Percentiles rank a stretch among this genome's conserved stretches.
Evolutionary conservation across 1,140 invertebrate genomes (phyloP).

Genomic region (Glomeris maerens): DNA sequence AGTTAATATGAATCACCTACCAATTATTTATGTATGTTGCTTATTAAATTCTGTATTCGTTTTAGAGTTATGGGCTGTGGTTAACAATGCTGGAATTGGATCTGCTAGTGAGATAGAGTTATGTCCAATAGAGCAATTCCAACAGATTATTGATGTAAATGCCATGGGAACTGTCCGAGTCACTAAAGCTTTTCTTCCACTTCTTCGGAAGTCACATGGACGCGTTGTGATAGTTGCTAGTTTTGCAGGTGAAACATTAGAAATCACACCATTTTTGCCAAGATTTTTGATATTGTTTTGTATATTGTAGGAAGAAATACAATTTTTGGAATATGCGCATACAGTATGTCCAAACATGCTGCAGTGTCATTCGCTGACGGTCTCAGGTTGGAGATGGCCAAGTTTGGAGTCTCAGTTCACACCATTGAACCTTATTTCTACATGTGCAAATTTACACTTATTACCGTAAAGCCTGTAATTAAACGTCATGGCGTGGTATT

Average conservation of each 20-base stretch:
- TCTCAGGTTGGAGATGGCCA: constrained; percentile 38
- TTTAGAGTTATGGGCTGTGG: constrained; percentile 16
- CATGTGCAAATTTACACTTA: too few relatives aligned
- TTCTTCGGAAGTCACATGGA: constrained; percentile 23
- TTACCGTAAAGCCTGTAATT: not conserved
- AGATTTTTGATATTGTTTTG: constrained; percentile 1
- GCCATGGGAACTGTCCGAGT: constrained; percentile 12
- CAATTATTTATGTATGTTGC: not conserved
- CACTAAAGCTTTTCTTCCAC: constrained; percentile 13
- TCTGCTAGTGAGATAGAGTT: constrained; percentile 6
- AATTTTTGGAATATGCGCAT: constrained; percentile 35
- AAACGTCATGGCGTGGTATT: too few relatives aligned
- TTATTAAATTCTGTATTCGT: constrained; percentile 1
- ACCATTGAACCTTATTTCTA: constrained; percentile 37
- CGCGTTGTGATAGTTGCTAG: constrained; percentile 30
- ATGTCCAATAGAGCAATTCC: constrained; percentile 8
- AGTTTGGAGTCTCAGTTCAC: constrained; percentile 36
- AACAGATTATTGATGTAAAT: constrained; percentile 16
- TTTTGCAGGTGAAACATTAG: constrained; percentile 25
- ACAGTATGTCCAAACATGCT: constrained; percentile 39
- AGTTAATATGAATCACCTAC: not conserved
- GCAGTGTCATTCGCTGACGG: constrained; percentile 38
- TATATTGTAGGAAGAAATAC: constrained; percentile 31
- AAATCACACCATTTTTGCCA: too few relatives aligned
- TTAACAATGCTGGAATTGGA: constrained; percentile 18